These are phyloP conservation scores for Pseudoips prasinana DNA, from an alignment of 2,888 invertebrate species.

Conservation along the genomic window DNA sequence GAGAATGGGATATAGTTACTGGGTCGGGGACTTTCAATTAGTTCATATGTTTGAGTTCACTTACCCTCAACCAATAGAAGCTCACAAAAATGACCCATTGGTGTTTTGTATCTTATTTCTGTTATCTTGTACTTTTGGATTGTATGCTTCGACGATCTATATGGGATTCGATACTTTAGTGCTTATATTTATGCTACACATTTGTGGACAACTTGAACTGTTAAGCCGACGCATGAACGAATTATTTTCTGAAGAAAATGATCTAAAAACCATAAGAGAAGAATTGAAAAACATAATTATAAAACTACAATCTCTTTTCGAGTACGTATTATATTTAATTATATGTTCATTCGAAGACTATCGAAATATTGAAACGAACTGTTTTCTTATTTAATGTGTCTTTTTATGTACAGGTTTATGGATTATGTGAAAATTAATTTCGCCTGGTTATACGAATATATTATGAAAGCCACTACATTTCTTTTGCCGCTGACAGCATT, in stretches of 20 bases:
- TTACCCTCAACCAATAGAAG: slow-evolving; percentile 43
- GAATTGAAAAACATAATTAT: slow-evolving; percentile 48
- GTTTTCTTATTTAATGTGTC: not conserved
- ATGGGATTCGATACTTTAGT: slow-evolving; percentile 63
- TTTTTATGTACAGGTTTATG: slow-evolving; percentile 43
- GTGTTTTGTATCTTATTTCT: slow-evolving; percentile 35
- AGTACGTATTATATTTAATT: slow-evolving; percentile 30
- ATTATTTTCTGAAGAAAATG: slow-evolving; percentile 33
- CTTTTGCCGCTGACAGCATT: slow-evolving; percentile 57
- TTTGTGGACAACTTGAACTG: slow-evolving; percentile 59
- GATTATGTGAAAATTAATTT: slow-evolving; percentile 40
- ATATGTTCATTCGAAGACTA: too few species aligned
- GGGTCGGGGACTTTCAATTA: slow-evolving; percentile 38
- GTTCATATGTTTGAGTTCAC: slow-evolving; percentile 52
- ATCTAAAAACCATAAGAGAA: slow-evolving; percentile 32
- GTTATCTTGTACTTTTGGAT: slow-evolving; percentile 37
- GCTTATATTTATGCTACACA: slow-evolving; percentile 59
- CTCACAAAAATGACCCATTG: slow-evolving; percentile 34
- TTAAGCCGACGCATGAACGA: slow-evolving; percentile 44
- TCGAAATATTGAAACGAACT: too few species aligned
- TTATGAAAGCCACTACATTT: slow-evolving; percentile 58
- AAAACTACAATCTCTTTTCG: slow-evolving; percentile 51
- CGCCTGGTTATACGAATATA: slow-evolving; percentile 52
- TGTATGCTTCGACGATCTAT: slow-evolving; percentile 44
- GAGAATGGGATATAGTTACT: slow-evolving; percentile 44